phyloP scores from a whole-genome alignment of 2,888 invertebrate species.

The Drosophila kuntzei region DNA sequence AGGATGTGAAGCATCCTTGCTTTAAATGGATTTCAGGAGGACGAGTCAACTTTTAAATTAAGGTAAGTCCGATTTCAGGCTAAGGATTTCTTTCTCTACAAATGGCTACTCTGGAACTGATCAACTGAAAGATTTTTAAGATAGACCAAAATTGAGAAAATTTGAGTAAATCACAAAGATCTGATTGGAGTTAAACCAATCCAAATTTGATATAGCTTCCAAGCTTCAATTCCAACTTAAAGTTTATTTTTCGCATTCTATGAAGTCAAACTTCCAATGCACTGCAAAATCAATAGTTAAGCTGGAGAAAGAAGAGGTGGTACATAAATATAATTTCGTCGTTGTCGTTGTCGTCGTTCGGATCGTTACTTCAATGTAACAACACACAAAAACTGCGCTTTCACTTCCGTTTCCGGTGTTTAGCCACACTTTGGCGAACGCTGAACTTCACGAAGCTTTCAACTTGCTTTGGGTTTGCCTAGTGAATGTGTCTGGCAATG shows the following conservation, averaged over 20 bases:
- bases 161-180: not conserved
- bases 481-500: constrained; percentile 70
- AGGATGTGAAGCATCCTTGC: not conserved
- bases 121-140: not conserved
- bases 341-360: constrained; percentile 57
- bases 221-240: not conserved
- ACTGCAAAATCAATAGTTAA: constrained; percentile 46
- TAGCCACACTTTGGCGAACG: constrained; percentile 69
- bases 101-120: not conserved
- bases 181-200: not conserved
- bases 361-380: constrained; percentile 62
- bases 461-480: constrained; percentile 30
- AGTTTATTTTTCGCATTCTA: not conserved
- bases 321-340: constrained; percentile 70
- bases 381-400: constrained; percentile 75
- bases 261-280: not conserved
- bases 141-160: not conserved
- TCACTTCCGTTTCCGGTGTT: constrained; percentile 76
- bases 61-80: too few relatives aligned
- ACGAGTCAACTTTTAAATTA: not conserved
- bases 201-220: not conserved
- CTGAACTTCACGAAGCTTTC: constrained; percentile 38
- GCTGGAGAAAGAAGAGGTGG: constrained; percentile 21
- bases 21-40: not conserved
- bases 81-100: too few relatives aligned